Evolutionary conservation across 1,140 invertebrate genomes (phyloP), one percentile per base, ranked within the genome.

Genomic region (Steinernema feltiae): DNA sequence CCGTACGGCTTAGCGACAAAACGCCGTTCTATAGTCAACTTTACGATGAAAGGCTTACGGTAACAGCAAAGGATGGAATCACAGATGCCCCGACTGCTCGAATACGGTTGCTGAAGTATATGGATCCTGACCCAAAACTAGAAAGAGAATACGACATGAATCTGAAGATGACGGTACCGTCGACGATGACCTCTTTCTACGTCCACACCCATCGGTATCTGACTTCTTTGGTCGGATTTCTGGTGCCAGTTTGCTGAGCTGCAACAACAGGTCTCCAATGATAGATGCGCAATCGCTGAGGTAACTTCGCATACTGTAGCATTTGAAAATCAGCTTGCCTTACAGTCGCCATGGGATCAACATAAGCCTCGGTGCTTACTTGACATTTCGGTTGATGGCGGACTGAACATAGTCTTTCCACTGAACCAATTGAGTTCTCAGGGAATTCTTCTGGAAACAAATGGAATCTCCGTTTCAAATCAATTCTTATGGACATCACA

Each of bases 181-280:
- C 93, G 27, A 72, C 53, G 21, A 71, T 72, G 30, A 53, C 35
- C 53, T 7, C 75, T 18, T 78, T 92, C 81, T 98, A 97, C 87
- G 91, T 96, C 41, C 95, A 98, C 85, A 97, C 95, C 0, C 93
- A 97, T 83, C 89, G 94, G 70, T 98, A 97, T 88, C 90, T 95
- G 32, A 90, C 91, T 0, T 94, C 97, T 86, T 88, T 97, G 21
- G 91, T n/a, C 94, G 78, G 87, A 89, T 12, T 97, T 97, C 87
- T 92, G 93, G 71, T 89, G 92, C 30, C 92, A 96, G 81, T 94
- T 97, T 83, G 90, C 92, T 17, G 91, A 94, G 81, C 86, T 95
- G 1, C 91, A 94, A 82, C 90, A 91, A 73, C 89, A 92, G 41
- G 89, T 92, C 85, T 88, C 88, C 0, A 89, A 90, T 72, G 87